These are phyloP conservation scores for Onychomys arenicola DNA, from an alignment of 2,797 vertebrate species.

Conservation along the genomic window DNA sequence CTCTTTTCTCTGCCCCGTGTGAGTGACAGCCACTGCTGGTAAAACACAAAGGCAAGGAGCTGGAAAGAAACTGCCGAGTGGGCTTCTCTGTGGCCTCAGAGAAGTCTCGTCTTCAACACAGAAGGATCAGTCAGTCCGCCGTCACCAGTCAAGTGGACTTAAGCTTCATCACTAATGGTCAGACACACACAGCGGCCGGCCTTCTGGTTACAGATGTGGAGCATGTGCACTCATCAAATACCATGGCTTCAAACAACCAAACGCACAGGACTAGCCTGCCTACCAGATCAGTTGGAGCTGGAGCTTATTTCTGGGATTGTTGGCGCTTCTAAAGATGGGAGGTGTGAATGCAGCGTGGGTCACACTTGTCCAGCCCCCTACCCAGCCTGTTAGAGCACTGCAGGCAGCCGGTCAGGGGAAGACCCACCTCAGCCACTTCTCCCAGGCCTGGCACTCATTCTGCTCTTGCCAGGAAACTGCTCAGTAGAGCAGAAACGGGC, in stretches of 20 bases:
- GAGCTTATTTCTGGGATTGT: neutral
- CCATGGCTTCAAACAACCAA: neutral
- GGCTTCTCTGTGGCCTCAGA: neutral
- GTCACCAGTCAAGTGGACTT: neutral
- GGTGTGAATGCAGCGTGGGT: neutral
- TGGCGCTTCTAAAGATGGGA: neutral
- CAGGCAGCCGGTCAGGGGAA: neutral
- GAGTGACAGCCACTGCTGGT: neutral
- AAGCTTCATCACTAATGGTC: neutral
- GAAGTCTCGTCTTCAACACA: neutral
- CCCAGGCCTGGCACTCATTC: neutral
- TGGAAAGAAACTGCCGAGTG: neutral
- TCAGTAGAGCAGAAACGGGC: constrained; percentile 24
- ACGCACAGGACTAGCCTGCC: fast-evolving
- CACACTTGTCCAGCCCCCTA: neutral
- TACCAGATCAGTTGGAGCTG: neutral
- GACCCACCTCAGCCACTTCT: neutral
- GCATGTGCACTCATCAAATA: neutral
- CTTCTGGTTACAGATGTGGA: neutral
- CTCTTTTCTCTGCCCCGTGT: neutral
- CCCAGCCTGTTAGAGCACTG: neutral
- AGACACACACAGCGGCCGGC: fast-evolving
- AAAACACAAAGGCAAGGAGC: neutral
- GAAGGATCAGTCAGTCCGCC: neutral
- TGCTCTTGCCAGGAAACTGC: constrained; percentile 40